phyloP scores from a whole-genome alignment of 2,888 invertebrate genomes.

The Diarsia brunnea region DNA sequence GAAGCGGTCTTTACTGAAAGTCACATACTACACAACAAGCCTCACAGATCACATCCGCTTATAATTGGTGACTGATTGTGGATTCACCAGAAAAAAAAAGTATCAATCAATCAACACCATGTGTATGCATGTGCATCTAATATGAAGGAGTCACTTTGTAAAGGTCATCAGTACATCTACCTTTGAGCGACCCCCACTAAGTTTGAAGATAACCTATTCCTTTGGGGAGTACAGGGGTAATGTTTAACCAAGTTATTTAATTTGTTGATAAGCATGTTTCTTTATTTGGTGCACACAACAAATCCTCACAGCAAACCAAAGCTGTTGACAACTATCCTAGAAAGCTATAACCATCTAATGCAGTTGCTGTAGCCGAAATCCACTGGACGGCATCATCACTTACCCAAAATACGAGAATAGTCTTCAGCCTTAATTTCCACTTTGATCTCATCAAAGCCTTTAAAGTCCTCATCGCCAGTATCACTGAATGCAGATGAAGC shows the following conservation, averaged over 20 bases:
- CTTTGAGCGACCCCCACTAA: background rate
- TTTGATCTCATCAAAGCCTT: slow-evolving; percentile 81
- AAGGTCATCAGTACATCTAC: background rate
- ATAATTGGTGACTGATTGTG: too few relatives aligned
- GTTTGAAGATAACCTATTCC: background rate
- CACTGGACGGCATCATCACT: slow-evolving; percentile 55
- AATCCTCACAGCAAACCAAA: background rate
- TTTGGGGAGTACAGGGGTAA: background rate
- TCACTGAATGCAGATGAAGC: slow-evolving; percentile 84
- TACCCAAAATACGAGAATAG: slow-evolving; percentile 81
- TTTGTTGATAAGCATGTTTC: background rate
- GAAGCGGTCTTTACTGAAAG: background rate
- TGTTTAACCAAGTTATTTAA: background rate
- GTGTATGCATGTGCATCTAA: background rate
- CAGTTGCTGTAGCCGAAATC: background rate
- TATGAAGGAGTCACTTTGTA: background rate
- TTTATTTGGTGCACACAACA: background rate
- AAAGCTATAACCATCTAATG: background rate
- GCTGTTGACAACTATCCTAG: background rate
- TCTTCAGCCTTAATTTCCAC: slow-evolving; percentile 71
- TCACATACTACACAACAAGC: background rate
- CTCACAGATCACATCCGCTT: too few relatives aligned
- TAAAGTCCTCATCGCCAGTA: slow-evolving; percentile 78
- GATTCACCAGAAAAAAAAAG: too few relatives aligned
- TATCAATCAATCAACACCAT: background rate